These are phyloP conservation scores for Gyps fulvus DNA, from an alignment of 2,113 vertebrate species.

Conservation along the genomic window DNA sequence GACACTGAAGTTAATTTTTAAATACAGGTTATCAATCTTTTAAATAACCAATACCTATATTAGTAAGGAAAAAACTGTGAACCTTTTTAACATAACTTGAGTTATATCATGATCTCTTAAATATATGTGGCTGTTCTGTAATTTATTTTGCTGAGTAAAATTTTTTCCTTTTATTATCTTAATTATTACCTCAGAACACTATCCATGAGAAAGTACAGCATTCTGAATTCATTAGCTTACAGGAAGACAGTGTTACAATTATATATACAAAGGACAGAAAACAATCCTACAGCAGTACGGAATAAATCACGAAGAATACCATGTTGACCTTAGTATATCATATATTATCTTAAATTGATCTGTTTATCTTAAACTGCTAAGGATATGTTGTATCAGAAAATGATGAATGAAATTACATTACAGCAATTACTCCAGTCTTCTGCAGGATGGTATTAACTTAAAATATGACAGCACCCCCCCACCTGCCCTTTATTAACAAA, in stretches of 20 bases:
- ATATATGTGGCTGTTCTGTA: background rate
- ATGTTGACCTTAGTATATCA: background rate
- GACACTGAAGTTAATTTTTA: background rate
- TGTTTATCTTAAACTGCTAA: background rate
- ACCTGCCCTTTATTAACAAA: background rate
- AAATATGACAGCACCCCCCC: fast-evolving
- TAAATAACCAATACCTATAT: background rate
- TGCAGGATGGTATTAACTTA: background rate
- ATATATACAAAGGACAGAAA: background rate
- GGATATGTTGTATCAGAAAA: background rate
- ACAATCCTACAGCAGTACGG: background rate
- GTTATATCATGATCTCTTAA: background rate
- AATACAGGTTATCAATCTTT: background rate
- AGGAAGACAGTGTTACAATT: background rate
- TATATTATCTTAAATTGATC: background rate
- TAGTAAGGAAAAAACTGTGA: background rate
- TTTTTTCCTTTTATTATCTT: background rate
- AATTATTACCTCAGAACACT: background rate
- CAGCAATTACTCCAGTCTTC: background rate
- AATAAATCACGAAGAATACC: background rate
- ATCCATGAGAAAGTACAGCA: background rate
- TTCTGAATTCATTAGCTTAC: background rate
- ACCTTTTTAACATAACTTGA: background rate
- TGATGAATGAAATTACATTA: background rate
- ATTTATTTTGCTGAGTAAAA: background rate